phyloP scores from a whole-genome alignment of 2,888 invertebrate genomes.

The Lithodes maja region DNA sequence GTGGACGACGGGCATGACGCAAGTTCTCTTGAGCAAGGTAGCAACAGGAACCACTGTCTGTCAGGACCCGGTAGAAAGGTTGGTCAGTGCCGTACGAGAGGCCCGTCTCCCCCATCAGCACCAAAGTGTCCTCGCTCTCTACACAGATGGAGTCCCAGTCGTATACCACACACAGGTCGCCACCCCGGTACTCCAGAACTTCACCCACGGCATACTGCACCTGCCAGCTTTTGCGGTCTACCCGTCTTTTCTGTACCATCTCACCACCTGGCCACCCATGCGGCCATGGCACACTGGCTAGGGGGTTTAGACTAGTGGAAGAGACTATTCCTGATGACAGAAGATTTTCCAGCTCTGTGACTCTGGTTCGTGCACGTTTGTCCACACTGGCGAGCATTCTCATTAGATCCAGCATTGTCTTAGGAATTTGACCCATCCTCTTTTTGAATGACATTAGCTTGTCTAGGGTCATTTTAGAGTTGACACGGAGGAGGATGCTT shows the following conservation, averaged over 20 bases:
- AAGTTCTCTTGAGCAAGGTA: conserved; percentile 65
- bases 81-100: conserved; percentile 64
- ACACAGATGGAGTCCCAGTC: conserved; percentile 69
- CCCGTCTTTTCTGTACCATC: conserved; percentile 66
- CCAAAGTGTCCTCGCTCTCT: conserved; percentile 66
- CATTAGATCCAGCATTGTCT: conserved; percentile 55
- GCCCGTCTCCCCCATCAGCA: conserved; percentile 64
- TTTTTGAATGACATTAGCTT: conserved; percentile 52
- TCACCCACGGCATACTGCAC: conserved; percentile 67
- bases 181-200: conserved; percentile 58
- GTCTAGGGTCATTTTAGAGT: conserved; percentile 58
- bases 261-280: conserved; percentile 68
- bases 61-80: conserved; percentile 64
- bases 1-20: conserved; percentile 53
- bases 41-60: conserved; percentile 50
- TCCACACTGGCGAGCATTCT: conserved; percentile 64
- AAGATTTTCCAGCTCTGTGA: conserved; percentile 56
- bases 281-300: conserved; percentile 62
- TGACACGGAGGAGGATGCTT: conserved; percentile 59
- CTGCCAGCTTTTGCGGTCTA: conserved; percentile 66
- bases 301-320: conserved; percentile 50
- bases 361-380: conserved; percentile 64
- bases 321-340: conserved; percentile 42
- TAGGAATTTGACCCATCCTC: conserved; percentile 53
- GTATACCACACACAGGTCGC: conserved; percentile 65